phyloP scores from a whole-genome alignment of 2,113 vertebrate species.

The Thunnus maccoyii region DNA sequence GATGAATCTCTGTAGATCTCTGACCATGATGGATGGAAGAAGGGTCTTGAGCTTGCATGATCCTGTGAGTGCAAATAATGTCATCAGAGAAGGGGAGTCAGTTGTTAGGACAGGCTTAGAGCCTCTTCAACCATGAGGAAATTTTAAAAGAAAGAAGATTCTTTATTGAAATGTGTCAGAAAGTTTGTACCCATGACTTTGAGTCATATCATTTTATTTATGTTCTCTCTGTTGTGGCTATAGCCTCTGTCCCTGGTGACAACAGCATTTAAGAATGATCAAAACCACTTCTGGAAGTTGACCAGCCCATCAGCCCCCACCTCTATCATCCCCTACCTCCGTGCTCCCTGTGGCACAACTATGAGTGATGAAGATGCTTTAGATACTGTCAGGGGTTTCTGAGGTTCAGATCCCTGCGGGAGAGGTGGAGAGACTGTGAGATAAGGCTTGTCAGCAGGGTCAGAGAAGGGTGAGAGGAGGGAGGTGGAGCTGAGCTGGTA shows the following conservation, averaged over 20 bases:
- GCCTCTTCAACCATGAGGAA: background rate
- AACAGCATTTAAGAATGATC: constrained; percentile 64
- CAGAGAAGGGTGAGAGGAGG: constrained; percentile 48
- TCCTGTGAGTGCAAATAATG: constrained; percentile 45
- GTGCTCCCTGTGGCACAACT: constrained; percentile 30
- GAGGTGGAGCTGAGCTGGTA: constrained; percentile 9
- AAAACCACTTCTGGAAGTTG: constrained; percentile 52
- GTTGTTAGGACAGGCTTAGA: constrained; percentile 11
- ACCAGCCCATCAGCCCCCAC: background rate
- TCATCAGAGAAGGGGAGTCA: constrained; percentile 15
- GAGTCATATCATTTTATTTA: background rate
- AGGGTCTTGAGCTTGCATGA: background rate
- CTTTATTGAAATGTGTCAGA: background rate
- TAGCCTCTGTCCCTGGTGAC: constrained; percentile 32
- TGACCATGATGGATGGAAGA: constrained; percentile 50
- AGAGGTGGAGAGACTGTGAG: constrained; percentile 13
- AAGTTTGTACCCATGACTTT: background rate
- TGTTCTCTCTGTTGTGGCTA: background rate
- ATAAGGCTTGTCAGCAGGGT: constrained; percentile 42
- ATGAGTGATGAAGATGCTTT: constrained; percentile 61
- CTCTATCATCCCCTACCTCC: constrained; percentile 31
- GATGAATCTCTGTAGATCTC: constrained; percentile 45
- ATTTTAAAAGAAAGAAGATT: background rate
- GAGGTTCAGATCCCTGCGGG: constrained; percentile 54
- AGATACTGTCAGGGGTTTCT: constrained; percentile 50